Evolutionary conservation across 2,888 invertebrate genomes (phyloP).

Genomic region (Cantharis lateralis): DNA sequence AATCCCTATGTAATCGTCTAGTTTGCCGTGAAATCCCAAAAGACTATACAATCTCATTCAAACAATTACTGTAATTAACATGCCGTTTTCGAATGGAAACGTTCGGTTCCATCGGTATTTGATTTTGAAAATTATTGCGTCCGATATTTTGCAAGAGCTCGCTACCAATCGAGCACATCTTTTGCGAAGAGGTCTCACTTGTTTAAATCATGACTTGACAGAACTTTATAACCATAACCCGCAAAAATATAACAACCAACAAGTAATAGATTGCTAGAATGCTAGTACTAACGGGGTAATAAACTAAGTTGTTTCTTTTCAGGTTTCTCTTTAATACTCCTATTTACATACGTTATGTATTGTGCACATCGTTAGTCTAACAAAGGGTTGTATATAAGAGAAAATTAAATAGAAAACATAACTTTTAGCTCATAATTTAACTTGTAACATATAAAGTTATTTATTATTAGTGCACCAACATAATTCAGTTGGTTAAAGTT

Average conservation of each 20-base stretch:
- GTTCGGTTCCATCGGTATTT: background rate
- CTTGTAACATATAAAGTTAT: background rate
- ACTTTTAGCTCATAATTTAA: constrained; percentile 4
- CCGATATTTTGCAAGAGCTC: background rate
- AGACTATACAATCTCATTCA: constrained; percentile 18
- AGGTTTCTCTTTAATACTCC: constrained; percentile 40
- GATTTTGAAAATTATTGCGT: background rate
- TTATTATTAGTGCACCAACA: background rate
- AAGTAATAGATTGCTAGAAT: constrained; percentile 31
- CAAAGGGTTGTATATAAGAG: constrained; percentile 11
- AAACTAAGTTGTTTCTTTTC: constrained; percentile 38
- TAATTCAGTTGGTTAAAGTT: background rate
- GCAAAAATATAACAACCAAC: constrained; percentile 22
- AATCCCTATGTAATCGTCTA: constrained; percentile 15
- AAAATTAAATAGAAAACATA: constrained; percentile 3
- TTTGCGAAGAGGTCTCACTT: background rate
- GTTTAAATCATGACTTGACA: background rate
- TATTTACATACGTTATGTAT: constrained; percentile 41
- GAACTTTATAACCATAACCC: constrained; percentile 8
- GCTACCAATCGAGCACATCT: background rate
- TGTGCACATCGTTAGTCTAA: constrained; percentile 19
- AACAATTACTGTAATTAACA: constrained; percentile 20
- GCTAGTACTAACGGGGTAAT: constrained; percentile 35
- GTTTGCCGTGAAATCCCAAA: constrained; percentile 20
- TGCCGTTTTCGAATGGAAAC: constrained; percentile 6